Conservation (phyloP, 2,113 vertebrate species). For the Oenanthe oenanthe region DNA sequence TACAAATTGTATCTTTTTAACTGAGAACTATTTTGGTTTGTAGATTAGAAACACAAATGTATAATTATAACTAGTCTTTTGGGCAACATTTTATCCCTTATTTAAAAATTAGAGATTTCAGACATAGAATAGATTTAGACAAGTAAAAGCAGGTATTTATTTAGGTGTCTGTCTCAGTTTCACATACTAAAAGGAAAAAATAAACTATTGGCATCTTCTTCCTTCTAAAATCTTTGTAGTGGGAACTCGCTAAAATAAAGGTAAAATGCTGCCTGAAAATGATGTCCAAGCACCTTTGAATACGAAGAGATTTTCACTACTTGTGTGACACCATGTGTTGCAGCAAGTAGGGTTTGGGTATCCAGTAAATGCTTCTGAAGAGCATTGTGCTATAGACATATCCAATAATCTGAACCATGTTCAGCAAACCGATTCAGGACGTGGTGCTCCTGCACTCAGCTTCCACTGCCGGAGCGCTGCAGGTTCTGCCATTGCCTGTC, state of each 20-base stretch:
- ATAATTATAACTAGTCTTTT: conserved; percentile 82
- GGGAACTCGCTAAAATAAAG: conserved; percentile 78
- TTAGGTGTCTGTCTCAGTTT: conserved; percentile 75
- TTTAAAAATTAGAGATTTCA: conserved; percentile 74
- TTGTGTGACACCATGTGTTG: conserved; percentile 91
- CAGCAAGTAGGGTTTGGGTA: conserved; percentile 85
- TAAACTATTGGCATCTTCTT: conserved; percentile 73
- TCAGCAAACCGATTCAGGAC: conserved; percentile 91
- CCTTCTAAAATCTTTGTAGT: conserved; percentile 72
- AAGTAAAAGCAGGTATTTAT: conserved; percentile 65
- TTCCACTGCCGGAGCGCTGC: conserved; percentile 42
- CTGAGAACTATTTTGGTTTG: conserved; percentile 89
- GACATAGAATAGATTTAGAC: conserved; percentile 67
- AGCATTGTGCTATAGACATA: conserved; percentile 96
- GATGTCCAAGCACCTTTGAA: conserved; percentile 84
- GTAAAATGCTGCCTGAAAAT: conserved; percentile 90
- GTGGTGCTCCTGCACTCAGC: conserved; percentile 66
- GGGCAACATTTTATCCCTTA: conserved; percentile 89
- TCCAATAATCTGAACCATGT: conserved; percentile 99
- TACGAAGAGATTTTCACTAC: conserved; percentile 89
- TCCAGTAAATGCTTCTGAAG: conserved; percentile 95
- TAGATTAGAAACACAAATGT: conserved; percentile 80
- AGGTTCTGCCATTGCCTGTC: not conserved
- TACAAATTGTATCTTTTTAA: conserved; percentile 99
- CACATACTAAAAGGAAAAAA: conserved; percentile 52